These are phyloP conservation scores for Sitta europaea DNA, from an alignment of 2,113 vertebrate species.

Conservation along the genomic window DNA sequence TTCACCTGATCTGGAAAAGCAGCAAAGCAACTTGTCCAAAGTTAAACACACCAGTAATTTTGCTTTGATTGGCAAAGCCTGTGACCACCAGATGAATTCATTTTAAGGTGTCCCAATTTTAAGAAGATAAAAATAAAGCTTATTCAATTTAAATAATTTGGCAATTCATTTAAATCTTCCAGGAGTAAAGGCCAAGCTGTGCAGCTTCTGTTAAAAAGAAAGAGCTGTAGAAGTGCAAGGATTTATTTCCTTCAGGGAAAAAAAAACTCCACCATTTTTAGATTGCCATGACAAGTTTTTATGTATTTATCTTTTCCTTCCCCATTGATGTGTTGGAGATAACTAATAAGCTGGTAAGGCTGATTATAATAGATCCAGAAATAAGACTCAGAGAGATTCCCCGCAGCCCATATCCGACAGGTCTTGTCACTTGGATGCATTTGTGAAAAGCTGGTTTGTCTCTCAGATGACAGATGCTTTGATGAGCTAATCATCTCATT, in stretches of 20 bases:
- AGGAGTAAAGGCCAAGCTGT: background rate
- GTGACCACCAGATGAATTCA: background rate
- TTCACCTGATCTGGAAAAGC: background rate
- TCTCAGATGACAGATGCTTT: slow-evolving; percentile 61
- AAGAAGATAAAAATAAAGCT: background rate
- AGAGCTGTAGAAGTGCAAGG: background rate
- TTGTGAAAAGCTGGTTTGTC: slow-evolving; percentile 49
- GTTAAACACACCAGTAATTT: background rate
- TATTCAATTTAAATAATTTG: background rate
- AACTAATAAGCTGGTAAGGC: slow-evolving; percentile 14
- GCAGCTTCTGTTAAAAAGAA: background rate
- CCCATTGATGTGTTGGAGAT: background rate
- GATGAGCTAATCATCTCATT: slow-evolving; percentile 65
- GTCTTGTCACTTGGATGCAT: slow-evolving; percentile 47
- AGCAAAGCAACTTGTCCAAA: background rate
- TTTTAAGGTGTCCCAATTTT: background rate
- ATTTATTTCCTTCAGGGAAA: background rate
- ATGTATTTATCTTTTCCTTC: background rate
- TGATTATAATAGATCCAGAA: slow-evolving; percentile 39
- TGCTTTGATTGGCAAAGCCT: background rate
- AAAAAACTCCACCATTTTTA: background rate
- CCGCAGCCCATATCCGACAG: slow-evolving; percentile 21
- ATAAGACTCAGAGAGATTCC: slow-evolving; percentile 32
- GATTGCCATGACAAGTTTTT: background rate
- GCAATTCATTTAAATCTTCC: background rate